These are phyloP conservation scores for Pollenia labialis DNA, from an alignment of 2,888 invertebrate genomes.

Conservation along the genomic window DNA sequence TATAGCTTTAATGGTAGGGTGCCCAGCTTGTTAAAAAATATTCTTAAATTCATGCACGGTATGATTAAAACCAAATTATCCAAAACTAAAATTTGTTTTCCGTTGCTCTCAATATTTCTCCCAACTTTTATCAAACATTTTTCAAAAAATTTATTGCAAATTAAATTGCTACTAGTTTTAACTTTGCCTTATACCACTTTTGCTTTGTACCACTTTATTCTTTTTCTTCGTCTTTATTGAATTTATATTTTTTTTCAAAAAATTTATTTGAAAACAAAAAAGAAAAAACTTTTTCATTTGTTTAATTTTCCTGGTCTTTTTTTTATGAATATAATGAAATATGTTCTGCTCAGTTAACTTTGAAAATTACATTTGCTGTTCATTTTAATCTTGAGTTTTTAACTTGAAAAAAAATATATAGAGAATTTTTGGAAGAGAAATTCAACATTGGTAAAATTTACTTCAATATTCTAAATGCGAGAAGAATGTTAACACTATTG, in stretches of 20 bases:
- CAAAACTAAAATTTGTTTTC: too few relatives aligned
- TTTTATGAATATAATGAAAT: slow-evolving; percentile 51
- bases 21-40: too few relatives aligned
- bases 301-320: background rate
- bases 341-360: slow-evolving; percentile 61
- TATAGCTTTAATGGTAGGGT: too few relatives aligned
- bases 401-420: background rate
- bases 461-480: background rate
- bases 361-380: slow-evolving; percentile 61
- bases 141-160: too few relatives aligned
- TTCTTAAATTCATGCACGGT: too few relatives aligned
- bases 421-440: background rate
- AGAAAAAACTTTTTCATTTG: slow-evolving; percentile 29
- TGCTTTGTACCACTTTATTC: background rate
- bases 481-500: background rate
- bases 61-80: too few relatives aligned
- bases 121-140: too few relatives aligned
- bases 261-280: background rate
- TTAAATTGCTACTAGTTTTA: background rate
- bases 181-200: background rate
- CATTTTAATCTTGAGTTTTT: slow-evolving; percentile 17
- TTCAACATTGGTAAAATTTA: background rate
- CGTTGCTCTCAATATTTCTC: too few relatives aligned
- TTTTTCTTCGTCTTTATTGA: background rate
- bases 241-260: background rate